These are phyloP conservation scores for Adoxophyes honmai DNA, from an alignment of 1,140 invertebrate genomes.

Conservation along the genomic window DNA sequence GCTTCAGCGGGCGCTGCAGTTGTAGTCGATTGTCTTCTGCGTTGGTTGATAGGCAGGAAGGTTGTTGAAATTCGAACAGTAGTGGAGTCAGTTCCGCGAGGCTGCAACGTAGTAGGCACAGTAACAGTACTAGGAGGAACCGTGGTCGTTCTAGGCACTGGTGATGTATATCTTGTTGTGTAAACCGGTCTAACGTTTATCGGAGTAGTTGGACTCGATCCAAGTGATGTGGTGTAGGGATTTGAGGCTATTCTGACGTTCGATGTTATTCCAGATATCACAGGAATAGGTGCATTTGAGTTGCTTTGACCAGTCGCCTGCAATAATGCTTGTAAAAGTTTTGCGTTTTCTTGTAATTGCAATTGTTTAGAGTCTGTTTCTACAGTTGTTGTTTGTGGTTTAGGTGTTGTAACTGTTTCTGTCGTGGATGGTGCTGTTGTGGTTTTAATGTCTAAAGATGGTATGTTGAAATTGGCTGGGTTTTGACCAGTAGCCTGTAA, in stretches of 20 bases:
- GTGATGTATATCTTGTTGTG: constrained; percentile 35
- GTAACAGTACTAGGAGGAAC: constrained; percentile 39
- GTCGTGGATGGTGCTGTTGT: constrained; percentile 6
- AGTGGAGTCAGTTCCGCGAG: constrained; percentile 28
- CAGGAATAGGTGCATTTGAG: constrained; percentile 41
- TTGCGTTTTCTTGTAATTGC: constrained; percentile 48
- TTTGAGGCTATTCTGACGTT: constrained; percentile 67
- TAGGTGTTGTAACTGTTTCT: constrained; percentile 29
- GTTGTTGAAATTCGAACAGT: constrained; percentile 60
- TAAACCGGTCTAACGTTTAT: constrained; percentile 56
- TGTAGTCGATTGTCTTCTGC: constrained; percentile 33
- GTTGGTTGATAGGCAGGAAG: constrained; percentile 42
- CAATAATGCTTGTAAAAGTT: constrained; percentile 46
- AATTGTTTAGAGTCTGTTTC: constrained; percentile 42
- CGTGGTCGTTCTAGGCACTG: constrained; percentile 39
- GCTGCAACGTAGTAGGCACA: constrained; percentile 53
- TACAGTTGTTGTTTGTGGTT: constrained; percentile 26
- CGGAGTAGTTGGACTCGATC: constrained; percentile 57
- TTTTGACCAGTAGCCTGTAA: constrained; percentile 59
- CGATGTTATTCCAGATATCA: constrained; percentile 61
- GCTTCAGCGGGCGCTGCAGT: constrained; percentile 21
- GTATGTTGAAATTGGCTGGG: constrained; percentile 46
- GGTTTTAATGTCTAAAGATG: constrained; percentile 36
- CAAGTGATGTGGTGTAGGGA: constrained; percentile 47
- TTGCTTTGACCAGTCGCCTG: constrained; percentile 42